Conservation (phyloP, 2,888 invertebrate genomes). For the Drosophila austrosaltans region DNA sequence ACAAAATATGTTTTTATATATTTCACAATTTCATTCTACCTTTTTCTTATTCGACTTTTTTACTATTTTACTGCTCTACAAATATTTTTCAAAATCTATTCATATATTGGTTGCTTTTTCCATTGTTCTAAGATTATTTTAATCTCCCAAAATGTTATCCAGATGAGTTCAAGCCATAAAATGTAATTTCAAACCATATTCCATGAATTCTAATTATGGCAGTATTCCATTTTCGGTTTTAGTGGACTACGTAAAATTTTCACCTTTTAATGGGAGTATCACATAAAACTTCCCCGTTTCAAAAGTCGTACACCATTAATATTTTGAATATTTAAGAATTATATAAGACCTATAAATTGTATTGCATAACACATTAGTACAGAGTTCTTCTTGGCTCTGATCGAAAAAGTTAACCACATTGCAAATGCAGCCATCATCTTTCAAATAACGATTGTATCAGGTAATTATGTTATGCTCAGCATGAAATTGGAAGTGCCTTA, state of each 20-base stretch:
- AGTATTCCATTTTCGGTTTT: no score
- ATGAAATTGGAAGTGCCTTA: background rate
- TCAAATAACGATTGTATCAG: background rate
- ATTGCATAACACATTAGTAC: background rate
- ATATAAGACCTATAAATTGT: background rate
- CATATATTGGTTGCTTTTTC: background rate
- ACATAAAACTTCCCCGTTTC: background rate
- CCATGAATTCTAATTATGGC: no score
- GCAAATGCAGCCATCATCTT: background rate
- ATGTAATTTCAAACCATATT: background rate
- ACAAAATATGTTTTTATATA: no score
- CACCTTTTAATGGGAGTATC: no score
- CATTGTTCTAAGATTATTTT: background rate
- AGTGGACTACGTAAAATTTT: no score
- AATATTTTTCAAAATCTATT: no score
- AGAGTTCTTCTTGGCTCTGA: background rate
- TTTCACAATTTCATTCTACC: no score
- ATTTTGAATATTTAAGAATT: background rate
- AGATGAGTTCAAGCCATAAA: background rate
- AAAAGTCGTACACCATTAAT: background rate
- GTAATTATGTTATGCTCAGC: background rate
- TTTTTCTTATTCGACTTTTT: no score
- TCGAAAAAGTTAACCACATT: background rate
- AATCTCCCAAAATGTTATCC: background rate
- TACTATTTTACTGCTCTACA: no score